Base-by-base conservation (phyloP, 2,888 invertebrate species). In the Tortrix viridana region DNA sequence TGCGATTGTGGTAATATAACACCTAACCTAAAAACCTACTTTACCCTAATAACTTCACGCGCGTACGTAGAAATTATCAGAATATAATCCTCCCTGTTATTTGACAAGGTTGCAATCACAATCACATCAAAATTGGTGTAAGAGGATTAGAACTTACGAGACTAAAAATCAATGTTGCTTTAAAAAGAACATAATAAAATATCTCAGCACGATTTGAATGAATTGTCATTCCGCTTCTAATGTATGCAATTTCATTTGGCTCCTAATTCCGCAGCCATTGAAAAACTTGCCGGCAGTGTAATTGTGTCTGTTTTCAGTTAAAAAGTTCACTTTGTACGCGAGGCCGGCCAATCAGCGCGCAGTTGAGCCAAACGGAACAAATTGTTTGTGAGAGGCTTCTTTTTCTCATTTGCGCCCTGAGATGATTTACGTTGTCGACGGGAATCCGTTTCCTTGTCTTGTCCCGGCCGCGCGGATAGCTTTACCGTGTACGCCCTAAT, bases 351-450 rank as follows among this genome's bases (percentile, higher is more conserved):
- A 66, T 66, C 66, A 66, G 54, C 63, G 57, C 65, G 59, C 43
- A 48, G 22, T 48, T 53, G 54, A 48, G 43, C 52, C 61, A 66
- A 59, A 62, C 63, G 53, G 59, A 63, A 66, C 64, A 66, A 63
- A 64, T 66, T 64, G 66, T 64, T 63, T 66, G 59, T 56, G 60
- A 60, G 64, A 57, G 64, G 55, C 56, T 59, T 66, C 63, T 66
- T 63, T 57, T 66, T 66, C 66, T 57, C 64, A 66, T 66, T 66
- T 60, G 61, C 49, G 46, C 56, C 26, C 55, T 20, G 54, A 54
- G 61, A 65, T 67, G 65, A 65, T 67, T 65, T 67, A 65, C 58
- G 66, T 53, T 60, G 60, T 48, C 57, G 49, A 41, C 43, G 46
- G 64, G 54, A 64, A 60, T 66, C 60, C 52, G 57, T 14, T 64